Base-by-base conservation (phyloP, 35 echinoderm and acorn worm genomes). In the Lytechinus variegatus region DNA sequence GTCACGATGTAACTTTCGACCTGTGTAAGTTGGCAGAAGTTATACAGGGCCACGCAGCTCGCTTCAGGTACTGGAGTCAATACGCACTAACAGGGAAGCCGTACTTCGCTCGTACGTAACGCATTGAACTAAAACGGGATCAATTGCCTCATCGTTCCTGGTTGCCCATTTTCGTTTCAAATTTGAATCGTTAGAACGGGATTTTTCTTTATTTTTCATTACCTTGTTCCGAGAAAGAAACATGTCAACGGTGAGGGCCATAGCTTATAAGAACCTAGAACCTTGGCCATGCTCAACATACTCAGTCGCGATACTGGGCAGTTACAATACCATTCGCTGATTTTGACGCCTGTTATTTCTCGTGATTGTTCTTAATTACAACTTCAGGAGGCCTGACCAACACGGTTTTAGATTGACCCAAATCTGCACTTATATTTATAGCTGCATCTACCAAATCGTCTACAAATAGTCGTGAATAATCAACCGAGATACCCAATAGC, bases 211-310 rank as follows among this genome's bases (percentile, higher is more conserved):
- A 1, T 79, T 79, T 79, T 79, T 5, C n/a, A 19, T 24, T 24
- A 79, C 66, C 66, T 4, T 79, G 66, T 79, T 79, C 66, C 66
- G 66, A 79, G 66, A 79, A 79, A 79, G 66, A 79, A 79, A 79
- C 19, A 79, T 79, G 66, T 79, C 66, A 79, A 79, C 66, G 66
- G 66, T 79, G 19, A 5, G 66, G 66, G 66, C 19, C 5, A 79
- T 16, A 79, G 66, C 66, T 79, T 79, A 79, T 79, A 79, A 79
- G 66, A 24, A 79, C 66, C 66, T 79, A 19, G 16, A 4, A 24
- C 14, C 66, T 24, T 79, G 19, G 66, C 66, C 5, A 79, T 19
- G 66, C 21, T 7, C 66, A 79, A 24, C 66, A 79, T 24, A n/a
- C 19, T 79, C 2, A 79, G 66, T 24, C 66, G 66, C 19, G 66